Percentiles rank a stretch among this genome's conserved stretches.
phyloP scores from a whole-genome alignment of 2,888 invertebrate species.

The Holacanthella duospinosa region DNA sequence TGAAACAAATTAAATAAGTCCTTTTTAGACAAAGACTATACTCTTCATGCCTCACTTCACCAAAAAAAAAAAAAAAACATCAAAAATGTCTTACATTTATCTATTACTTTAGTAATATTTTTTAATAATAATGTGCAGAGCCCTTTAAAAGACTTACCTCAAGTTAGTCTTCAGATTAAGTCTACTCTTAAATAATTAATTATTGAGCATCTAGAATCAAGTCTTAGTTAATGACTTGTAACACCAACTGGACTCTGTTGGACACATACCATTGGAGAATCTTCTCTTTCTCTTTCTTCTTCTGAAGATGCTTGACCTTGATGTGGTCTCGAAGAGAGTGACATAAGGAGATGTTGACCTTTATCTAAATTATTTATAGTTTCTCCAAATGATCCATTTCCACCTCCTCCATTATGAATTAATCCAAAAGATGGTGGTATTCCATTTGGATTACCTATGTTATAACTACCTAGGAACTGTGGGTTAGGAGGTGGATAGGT shows the following conservation, averaged over 20 bases:
- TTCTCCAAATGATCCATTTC: constrained; percentile 33
- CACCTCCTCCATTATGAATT: constrained; percentile 19
- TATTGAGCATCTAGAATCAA: constrained; percentile 38
- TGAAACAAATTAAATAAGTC: no score
- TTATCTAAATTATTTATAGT: constrained; percentile 36
- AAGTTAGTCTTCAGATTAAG: no score
- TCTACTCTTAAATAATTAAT: no score
- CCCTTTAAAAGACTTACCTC: no score
- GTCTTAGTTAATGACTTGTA: constrained; percentile 62
- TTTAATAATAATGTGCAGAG: no score
- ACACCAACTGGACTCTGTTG: constrained; percentile 71
- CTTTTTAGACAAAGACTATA: no score
- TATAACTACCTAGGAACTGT: constrained; percentile 33
- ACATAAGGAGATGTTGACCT: constrained; percentile 31
- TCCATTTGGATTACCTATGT: constrained; percentile 10
- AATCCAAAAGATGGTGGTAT: constrained; percentile 24
- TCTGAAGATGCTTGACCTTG: constrained; percentile 32
- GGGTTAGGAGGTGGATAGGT: constrained; percentile 30
- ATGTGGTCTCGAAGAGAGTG: constrained; percentile 30
- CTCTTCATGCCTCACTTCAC: no score
- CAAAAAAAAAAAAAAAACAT: no score
- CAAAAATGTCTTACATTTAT: no score
- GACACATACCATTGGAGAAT: constrained; percentile 77
- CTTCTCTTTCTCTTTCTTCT: constrained; percentile 49
- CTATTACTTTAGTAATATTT: no score